Evolutionary conservation across 2,797 vertebrate species (phyloP).

Genomic region (Peromyscus attwateri): DNA sequence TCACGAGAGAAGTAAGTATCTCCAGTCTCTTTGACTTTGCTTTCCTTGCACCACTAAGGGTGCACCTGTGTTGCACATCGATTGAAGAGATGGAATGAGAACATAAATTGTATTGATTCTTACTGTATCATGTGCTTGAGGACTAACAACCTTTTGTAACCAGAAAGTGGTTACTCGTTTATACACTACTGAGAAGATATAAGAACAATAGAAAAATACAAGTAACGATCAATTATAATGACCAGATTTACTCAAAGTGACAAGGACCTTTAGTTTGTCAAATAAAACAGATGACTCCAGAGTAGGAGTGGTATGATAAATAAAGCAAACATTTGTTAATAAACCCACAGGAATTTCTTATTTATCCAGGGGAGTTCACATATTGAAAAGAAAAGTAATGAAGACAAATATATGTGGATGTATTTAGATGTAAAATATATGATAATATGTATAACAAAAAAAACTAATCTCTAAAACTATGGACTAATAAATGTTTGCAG

Average conservation of each 20-base stretch:
- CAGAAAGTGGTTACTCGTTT: not conserved
- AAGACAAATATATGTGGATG: not conserved
- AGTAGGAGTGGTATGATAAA: conserved; percentile 87
- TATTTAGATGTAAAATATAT: not conserved
- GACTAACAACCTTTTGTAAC: not conserved
- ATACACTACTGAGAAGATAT: not conserved
- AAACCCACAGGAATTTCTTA: conserved; percentile 90
- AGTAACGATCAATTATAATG: conserved; percentile 90
- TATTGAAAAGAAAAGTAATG: conserved; percentile 84
- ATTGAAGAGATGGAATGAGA: not conserved
- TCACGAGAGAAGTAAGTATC: not conserved
- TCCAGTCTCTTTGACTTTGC: not conserved
- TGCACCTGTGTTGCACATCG: not conserved
- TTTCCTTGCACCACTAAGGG: not conserved
- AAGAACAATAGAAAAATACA: not conserved
- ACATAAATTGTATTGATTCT: not conserved
- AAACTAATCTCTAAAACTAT: not conserved
- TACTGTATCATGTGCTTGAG: not conserved
- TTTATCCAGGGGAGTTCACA: conserved; percentile 89
- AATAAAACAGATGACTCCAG: conserved; percentile 88
- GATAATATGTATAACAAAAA: not conserved
- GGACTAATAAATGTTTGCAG: not conserved
- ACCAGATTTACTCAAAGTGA: conserved; percentile 88
- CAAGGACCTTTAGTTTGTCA: conserved; percentile 86
- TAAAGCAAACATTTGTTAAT: conserved; percentile 89